These are phyloP conservation scores for Sebastes kiyomatsui DNA, from an alignment of 2,797 vertebrate species.

Conservation along the genomic window DNA sequence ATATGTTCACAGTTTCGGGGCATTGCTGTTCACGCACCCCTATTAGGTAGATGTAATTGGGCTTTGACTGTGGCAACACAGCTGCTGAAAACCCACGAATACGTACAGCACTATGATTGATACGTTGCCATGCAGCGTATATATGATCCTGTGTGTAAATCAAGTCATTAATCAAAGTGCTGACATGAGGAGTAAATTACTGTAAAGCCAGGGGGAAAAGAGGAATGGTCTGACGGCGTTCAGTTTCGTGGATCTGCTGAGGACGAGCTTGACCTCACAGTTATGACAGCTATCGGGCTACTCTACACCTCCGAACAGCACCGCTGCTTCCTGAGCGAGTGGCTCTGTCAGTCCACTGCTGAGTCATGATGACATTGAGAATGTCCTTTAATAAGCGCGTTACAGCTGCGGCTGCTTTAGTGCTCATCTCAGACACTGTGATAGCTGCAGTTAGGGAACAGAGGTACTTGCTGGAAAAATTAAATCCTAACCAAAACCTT, in stretches of 20 bases:
- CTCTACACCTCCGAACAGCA: conserved; percentile 52
- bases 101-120: conserved; percentile 62
- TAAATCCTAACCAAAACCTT: conserved; percentile 36
- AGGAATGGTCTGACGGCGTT: conserved; percentile 27
- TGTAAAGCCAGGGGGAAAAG: conserved; percentile 30
- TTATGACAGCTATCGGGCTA: conserved; percentile 56
- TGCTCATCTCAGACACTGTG: conserved; percentile 29
- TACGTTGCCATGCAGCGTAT: conserved; percentile 40
- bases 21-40: conserved; percentile 43
- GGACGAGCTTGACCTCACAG: conserved; percentile 52
- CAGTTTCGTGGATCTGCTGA: conserved; percentile 47
- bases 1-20: conserved; percentile 44
- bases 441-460: conserved; percentile 22
- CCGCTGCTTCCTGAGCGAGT: conserved; percentile 54
- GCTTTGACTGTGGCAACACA: conserved; percentile 34
- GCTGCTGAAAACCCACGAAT: conserved; percentile 51
- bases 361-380: conserved; percentile 77
- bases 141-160: conserved; percentile 48
- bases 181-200: conserved; percentile 43
- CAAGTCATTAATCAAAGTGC: conserved; percentile 65
- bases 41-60: conserved; percentile 67
- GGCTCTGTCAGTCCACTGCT: conserved; percentile 52
- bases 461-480: conserved; percentile 31
- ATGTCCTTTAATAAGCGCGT: conserved; percentile 66
- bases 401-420: conserved; percentile 55